A percentile compares a stretch with the other conserved stretches of the same genome.
These are phyloP conservation scores for Helarctos malayanus DNA, from an alignment of 2,797 vertebrate genomes.

Conservation along the genomic window DNA sequence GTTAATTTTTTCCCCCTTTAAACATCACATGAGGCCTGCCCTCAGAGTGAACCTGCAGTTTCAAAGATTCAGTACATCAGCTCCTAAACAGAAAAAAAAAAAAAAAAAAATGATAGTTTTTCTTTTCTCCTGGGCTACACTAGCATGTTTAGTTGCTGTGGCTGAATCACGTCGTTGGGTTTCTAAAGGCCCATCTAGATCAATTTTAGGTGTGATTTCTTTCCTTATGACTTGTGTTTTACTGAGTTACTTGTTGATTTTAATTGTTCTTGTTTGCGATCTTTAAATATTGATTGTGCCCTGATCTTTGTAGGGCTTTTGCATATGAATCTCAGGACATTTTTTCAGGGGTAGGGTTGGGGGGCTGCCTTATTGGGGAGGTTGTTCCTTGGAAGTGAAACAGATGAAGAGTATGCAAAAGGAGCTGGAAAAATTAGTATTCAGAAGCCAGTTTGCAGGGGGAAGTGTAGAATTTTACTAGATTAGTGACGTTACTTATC, in stretches of 20 bases:
- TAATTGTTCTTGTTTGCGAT: slow-evolving; percentile 88
- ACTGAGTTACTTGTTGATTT: slow-evolving; percentile 81
- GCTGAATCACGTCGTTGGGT: slow-evolving; percentile 84
- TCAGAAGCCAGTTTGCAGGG: neutral
- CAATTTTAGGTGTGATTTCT: slow-evolving; percentile 87
- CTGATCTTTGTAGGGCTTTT: slow-evolving; percentile 78
- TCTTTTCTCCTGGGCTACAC: slow-evolving; percentile 85
- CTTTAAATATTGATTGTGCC: slow-evolving; percentile 87
- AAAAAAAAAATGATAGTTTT: slow-evolving; percentile 83
- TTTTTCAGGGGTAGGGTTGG: slow-evolving; percentile 46
- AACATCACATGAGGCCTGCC: slow-evolving; percentile 87
- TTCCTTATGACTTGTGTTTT: slow-evolving; percentile 85
- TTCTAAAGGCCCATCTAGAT: slow-evolving; percentile 81
- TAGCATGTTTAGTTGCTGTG: slow-evolving; percentile 85
- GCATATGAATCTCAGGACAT: slow-evolving; percentile 17
- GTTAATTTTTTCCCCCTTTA: slow-evolving; percentile 83
- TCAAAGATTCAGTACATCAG: slow-evolving; percentile 82
- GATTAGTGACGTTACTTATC: neutral
- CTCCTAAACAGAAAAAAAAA: slow-evolving; percentile 78
- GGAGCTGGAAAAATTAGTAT: neutral
- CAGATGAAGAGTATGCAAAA: neutral
- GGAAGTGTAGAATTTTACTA: neutral
- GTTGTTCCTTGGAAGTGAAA: slow-evolving; percentile 4
- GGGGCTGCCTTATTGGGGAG: neutral
- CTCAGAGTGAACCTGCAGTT: slow-evolving; percentile 86